phyloP scores from a whole-genome alignment of 2,888 invertebrate genomes.

The Protonemura montana region DNA sequence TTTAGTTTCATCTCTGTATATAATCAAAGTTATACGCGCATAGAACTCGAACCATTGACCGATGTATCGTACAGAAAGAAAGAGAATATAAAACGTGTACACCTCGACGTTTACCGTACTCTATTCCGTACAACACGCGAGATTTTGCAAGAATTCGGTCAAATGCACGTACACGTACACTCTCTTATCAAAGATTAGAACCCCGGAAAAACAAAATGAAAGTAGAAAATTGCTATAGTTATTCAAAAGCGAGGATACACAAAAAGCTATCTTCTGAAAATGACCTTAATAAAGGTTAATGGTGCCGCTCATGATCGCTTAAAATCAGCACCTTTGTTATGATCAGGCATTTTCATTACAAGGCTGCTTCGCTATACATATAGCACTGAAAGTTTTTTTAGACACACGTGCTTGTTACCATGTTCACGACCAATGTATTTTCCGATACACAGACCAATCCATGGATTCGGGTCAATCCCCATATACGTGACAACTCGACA shows the following conservation, averaged over 20 bases:
- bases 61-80: neutral
- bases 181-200: neutral
- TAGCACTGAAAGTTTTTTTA: neutral
- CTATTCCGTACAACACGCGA: neutral
- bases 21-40: neutral
- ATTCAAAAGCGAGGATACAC: neutral
- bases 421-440: neutral
- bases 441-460: neutral
- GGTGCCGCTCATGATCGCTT: neutral
- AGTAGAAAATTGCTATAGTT: neutral
- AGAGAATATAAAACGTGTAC: neutral
- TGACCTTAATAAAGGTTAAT: slow-evolving; percentile 12
- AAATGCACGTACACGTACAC: neutral
- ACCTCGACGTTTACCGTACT: neutral
- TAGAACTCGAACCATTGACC: neutral
- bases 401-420: neutral
- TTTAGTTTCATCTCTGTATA: slow-evolving; percentile 4
- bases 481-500: neutral
- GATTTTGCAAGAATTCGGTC: neutral
- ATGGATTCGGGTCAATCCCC: neutral
- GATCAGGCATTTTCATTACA: neutral
- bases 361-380: neutral
- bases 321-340: neutral
- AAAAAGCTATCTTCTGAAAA: neutral
- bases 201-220: neutral